phyloP scores from a whole-genome alignment of 1,140 invertebrate genomes.

The Sesamia nonagrioides region DNA sequence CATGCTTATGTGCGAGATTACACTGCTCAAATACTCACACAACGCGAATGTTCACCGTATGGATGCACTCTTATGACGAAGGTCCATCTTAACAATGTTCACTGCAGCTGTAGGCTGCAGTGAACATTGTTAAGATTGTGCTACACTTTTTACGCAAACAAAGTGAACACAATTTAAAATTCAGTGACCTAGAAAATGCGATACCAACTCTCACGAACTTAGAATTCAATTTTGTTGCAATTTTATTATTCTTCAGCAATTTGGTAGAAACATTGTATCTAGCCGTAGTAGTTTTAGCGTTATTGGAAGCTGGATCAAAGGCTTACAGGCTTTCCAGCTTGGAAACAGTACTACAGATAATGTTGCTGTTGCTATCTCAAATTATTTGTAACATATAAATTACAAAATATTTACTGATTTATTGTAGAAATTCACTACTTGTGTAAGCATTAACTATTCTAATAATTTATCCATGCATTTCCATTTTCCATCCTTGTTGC shows the following conservation, averaged over 20 bases:
- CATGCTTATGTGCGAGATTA: too few relatives aligned
- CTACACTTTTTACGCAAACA: too few relatives aligned
- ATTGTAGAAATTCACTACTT: too few relatives aligned
- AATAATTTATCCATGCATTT: too few relatives aligned
- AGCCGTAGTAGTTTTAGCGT: not conserved
- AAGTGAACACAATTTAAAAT: conserved; percentile 10
- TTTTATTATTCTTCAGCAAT: conserved; percentile 32
- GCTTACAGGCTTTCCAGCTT: conserved; percentile 1
- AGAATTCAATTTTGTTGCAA: conserved; percentile 34
- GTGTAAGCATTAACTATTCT: too few relatives aligned
- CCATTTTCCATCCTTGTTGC: too few relatives aligned
- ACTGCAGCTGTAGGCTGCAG: not conserved
- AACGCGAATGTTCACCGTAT: too few relatives aligned
- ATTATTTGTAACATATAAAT: not conserved
- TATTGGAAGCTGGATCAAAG: conserved; percentile 20
- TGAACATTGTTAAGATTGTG: not conserved
- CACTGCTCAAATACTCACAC: too few relatives aligned
- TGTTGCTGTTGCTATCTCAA: not conserved
- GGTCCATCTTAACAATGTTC: not conserved
- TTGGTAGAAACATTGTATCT: conserved; percentile 34
- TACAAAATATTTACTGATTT: too few relatives aligned
- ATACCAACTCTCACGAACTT: conserved; percentile 2
- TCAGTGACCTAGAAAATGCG: conserved; percentile 14
- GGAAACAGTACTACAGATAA: not conserved
- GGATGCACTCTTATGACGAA: not conserved